These are phyloP conservation scores for Lingula anatina DNA, from an alignment of 2,888 invertebrate species.

Conservation along the genomic window DNA sequence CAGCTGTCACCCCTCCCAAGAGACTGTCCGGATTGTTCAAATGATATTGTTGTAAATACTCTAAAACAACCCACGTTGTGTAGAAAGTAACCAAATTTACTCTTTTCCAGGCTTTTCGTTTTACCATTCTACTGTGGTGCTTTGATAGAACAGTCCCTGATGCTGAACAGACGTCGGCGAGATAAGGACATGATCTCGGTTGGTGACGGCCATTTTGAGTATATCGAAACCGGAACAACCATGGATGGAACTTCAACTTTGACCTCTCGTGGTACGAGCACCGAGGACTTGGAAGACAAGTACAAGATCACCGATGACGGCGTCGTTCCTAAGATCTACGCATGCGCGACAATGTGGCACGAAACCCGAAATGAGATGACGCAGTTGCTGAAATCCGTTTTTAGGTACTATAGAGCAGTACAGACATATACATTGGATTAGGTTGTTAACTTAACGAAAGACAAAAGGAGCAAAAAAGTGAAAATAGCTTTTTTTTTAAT, in stretches of 20 bases:
- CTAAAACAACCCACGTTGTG: too few species aligned
- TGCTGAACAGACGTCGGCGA: slow-evolving; percentile 81
- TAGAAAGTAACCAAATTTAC: too few species aligned
- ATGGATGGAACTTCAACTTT: not conserved
- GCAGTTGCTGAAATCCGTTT: slow-evolving; percentile 45
- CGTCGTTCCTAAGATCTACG: slow-evolving; percentile 40
- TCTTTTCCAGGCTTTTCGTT: slow-evolving; percentile 67
- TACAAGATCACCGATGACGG: slow-evolving; percentile 13
- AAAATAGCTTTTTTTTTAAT: not conserved
- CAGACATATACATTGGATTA: too few species aligned
- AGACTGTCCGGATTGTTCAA: too few species aligned
- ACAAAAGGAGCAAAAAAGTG: not conserved
- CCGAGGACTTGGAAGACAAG: slow-evolving; percentile 5
- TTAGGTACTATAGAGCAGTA: too few species aligned
- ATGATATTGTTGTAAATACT: too few species aligned
- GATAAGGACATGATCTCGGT: slow-evolving; percentile 60
- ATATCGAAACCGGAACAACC: not conserved
- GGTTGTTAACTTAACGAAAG: too few species aligned
- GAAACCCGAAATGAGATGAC: slow-evolving; percentile 47
- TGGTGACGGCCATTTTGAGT: not conserved
- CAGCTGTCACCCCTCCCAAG: too few species aligned
- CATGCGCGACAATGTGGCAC: slow-evolving; percentile 52
- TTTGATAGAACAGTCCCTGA: slow-evolving; percentile 91
- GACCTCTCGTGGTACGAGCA: too few species aligned
- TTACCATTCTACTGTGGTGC: slow-evolving; percentile 88